Percentiles rank a stretch among this genome's conserved stretches.
phyloP scores from a whole-genome alignment of 2,797 vertebrate species.

The Coracias cyanogaster region DNA sequence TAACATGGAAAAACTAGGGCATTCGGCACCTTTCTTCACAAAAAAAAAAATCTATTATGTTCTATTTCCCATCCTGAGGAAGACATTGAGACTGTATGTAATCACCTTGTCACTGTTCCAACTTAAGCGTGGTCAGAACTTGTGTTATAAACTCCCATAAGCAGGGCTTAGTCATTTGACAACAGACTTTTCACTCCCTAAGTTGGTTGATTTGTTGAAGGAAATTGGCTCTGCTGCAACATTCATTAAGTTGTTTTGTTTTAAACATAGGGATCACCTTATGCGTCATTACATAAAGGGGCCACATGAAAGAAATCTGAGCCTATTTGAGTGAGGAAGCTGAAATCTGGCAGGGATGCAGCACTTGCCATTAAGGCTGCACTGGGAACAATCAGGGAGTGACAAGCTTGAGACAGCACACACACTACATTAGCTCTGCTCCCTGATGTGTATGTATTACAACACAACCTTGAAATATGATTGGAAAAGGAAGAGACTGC shows the following conservation, averaged over 20 bases:
- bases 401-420: not conserved
- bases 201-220: not conserved
- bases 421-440: not conserved
- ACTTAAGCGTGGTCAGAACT: not conserved
- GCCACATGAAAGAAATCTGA: not conserved
- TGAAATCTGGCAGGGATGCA: not conserved
- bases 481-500: no score
- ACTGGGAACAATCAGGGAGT: not conserved
- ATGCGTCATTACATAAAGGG: not conserved
- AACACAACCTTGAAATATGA: not conserved
- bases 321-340: not conserved
- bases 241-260: not conserved
- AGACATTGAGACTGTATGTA: not conserved
- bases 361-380: not conserved
- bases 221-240: not conserved
- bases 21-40: not conserved
- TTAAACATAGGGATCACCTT: not conserved
- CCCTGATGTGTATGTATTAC: rapidly evolving
- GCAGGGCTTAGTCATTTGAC: not conserved
- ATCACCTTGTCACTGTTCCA: not conserved
- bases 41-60: not conserved
- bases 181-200: not conserved
- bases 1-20: not conserved
- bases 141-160: not conserved
- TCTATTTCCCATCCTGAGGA: not conserved